Conservation (phyloP, 2,797 vertebrate genomes). For the Spinus olivaceus region DNA sequence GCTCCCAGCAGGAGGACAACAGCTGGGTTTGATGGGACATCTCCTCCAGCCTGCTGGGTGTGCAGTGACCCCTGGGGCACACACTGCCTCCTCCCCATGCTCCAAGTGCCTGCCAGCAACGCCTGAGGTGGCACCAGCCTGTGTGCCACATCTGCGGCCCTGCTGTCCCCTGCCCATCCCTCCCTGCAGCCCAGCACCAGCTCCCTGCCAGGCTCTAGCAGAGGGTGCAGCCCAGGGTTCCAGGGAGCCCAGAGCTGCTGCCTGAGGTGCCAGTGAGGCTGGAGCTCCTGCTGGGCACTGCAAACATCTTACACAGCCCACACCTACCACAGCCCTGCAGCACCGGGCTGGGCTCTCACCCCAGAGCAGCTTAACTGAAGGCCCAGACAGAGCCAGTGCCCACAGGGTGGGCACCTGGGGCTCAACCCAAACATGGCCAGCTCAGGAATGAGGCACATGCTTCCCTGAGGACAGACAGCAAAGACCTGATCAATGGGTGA, state of each 20-base stretch:
- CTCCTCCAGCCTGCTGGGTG: neutral
- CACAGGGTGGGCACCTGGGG: accelerated
- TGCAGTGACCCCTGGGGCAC: accelerated
- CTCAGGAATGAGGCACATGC: accelerated
- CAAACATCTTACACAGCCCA: accelerated
- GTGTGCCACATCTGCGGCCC: accelerated
- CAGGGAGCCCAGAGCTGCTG: neutral
- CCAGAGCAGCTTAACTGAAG: neutral
- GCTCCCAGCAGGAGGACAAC: neutral
- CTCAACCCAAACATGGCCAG: neutral
- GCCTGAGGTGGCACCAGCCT: accelerated
- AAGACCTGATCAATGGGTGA: neutral
- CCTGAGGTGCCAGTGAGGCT: neutral
- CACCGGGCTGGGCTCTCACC: accelerated
- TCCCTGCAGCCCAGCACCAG: neutral
- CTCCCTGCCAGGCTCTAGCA: neutral
- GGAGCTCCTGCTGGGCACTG: neutral
- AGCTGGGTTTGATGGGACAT: accelerated
- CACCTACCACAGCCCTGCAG: accelerated
- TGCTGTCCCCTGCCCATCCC: neutral
- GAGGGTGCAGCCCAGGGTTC: neutral
- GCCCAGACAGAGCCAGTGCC: neutral
- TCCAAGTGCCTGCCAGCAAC: neutral
- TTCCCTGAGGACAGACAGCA: neutral
- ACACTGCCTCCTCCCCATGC: accelerated